Evolutionary conservation across 2,797 vertebrate genomes (phyloP).

Genomic region (Lepidocolaptes lacrymiger): DNA sequence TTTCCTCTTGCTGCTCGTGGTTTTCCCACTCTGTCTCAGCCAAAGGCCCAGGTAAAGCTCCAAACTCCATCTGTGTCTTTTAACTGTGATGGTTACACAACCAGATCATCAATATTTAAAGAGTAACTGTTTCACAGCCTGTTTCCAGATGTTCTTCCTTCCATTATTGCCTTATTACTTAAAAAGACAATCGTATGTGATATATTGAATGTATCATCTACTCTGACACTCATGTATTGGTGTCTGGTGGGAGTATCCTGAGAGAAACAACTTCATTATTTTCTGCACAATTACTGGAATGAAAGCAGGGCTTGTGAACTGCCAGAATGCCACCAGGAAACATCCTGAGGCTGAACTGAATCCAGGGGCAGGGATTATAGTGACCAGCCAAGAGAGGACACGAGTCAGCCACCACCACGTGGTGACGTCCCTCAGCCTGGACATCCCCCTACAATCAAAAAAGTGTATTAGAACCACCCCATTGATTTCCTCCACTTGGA

Average conservation of each 20-base stretch:
- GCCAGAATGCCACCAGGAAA: neutral
- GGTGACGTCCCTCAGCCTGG: neutral
- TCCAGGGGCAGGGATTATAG: neutral
- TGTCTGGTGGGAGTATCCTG: slow-evolving; percentile 53
- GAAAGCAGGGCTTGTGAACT: neutral
- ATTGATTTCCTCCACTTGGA: neutral
- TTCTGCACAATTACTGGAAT: slow-evolving; percentile 59
- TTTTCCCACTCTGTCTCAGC: neutral
- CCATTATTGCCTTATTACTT: slow-evolving; percentile 60
- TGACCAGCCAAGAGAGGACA: fast-evolving
- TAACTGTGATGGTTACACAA: neutral
- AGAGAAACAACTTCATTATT: slow-evolving; percentile 39
- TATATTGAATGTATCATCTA: slow-evolving; percentile 63
- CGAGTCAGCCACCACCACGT: neutral
- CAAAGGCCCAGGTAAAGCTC: neutral
- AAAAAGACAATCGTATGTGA: slow-evolving; percentile 55
- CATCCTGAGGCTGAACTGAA: neutral
- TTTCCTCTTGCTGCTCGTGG: neutral
- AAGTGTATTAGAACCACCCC: too few species aligned
- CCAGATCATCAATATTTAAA: neutral
- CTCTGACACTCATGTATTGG: slow-evolving; percentile 41
- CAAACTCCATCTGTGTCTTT: neutral
- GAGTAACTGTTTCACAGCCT: slow-evolving; percentile 33
- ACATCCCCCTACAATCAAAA: neutral
- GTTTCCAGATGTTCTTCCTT: slow-evolving; percentile 64